Percentiles rank a stretch among this genome's conserved stretches.
These are phyloP conservation scores for Rhinatrema bivittatum DNA, from an alignment of 2,797 vertebrate genomes.

Conservation along the genomic window DNA sequence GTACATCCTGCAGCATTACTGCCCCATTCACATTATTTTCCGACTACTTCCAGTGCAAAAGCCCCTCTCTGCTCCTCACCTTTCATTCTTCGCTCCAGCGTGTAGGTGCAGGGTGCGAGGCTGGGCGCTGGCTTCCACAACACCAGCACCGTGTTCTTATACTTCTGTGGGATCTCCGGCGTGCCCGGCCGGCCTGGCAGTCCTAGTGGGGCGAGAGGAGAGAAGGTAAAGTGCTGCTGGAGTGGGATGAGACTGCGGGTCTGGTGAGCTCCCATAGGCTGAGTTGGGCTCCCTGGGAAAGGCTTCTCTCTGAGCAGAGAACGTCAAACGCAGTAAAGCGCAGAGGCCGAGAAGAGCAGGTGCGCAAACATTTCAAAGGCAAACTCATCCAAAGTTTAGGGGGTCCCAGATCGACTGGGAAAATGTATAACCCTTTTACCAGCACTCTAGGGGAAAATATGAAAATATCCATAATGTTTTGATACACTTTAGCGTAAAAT, in stretches of 20 bases:
- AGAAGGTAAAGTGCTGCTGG: too few species aligned
- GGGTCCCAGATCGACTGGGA: neutral
- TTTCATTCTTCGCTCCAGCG: slow-evolving; percentile 73
- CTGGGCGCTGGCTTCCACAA: slow-evolving; percentile 90
- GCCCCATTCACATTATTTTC: too few species aligned
- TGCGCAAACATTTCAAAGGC: neutral
- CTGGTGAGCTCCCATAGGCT: neutral
- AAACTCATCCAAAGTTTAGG: too few species aligned
- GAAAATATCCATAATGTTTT: too few species aligned
- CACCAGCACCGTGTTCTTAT: slow-evolving; percentile 87
- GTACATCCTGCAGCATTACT: too few species aligned
- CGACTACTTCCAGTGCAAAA: too few species aligned
- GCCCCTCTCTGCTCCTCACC: too few species aligned
- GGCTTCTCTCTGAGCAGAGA: neutral
- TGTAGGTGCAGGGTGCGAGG: slow-evolving; percentile 86
- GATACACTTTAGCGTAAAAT: too few species aligned
- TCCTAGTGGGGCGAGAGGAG: slow-evolving; percentile 49
- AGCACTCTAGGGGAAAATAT: too few species aligned
- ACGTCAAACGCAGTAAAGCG: too few species aligned
- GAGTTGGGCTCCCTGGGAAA: fast-evolving
- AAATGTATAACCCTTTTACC: too few species aligned
- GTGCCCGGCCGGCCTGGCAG: slow-evolving; percentile 82
- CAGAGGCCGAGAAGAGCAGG: neutral
- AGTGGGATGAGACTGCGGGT: neutral
- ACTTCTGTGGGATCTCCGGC: slow-evolving; percentile 89